These are phyloP conservation scores for Grapholita molesta DNA, from an alignment of 1,140 invertebrate genomes.

Conservation along the genomic window DNA sequence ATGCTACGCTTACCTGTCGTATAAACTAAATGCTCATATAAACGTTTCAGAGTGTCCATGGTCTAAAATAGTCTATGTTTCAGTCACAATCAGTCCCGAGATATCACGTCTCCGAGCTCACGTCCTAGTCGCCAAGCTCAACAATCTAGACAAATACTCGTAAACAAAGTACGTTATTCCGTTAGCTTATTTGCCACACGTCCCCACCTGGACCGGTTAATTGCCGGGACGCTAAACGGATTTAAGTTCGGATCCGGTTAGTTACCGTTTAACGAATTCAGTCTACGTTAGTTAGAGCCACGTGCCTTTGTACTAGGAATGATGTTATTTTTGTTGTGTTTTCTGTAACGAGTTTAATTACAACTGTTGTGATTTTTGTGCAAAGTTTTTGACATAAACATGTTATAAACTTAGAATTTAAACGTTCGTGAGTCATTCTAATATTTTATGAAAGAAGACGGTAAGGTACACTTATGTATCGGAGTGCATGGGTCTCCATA, in stretches of 20 bases:
- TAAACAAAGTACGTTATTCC: slow-evolving; percentile 17
- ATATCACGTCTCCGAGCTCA: neutral
- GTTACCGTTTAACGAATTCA: slow-evolving; percentile 52
- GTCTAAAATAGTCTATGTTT: neutral
- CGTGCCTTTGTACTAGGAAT: slow-evolving; percentile 14
- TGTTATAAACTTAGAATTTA: too few species aligned
- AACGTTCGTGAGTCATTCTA: too few species aligned
- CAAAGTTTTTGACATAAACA: neutral
- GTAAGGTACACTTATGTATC: too few species aligned
- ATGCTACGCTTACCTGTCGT: neutral
- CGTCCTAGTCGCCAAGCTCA: neutral
- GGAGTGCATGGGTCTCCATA: too few species aligned
- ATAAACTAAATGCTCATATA: neutral
- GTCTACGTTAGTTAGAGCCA: slow-evolving; percentile 29
- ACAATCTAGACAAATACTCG: slow-evolving; percentile 6
- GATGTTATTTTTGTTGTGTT: neutral
- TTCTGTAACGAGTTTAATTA: neutral
- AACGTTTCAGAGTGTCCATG: neutral
- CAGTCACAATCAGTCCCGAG: neutral
- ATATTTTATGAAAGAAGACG: too few species aligned
- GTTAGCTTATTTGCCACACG: slow-evolving; percentile 40
- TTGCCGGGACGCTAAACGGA: slow-evolving; percentile 51
- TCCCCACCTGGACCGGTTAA: slow-evolving; percentile 42
- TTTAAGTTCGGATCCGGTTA: slow-evolving; percentile 60
- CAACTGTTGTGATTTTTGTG: neutral